Base-by-base conservation (phyloP, 2,113 vertebrate species). In the Emberiza fucata region DNA sequence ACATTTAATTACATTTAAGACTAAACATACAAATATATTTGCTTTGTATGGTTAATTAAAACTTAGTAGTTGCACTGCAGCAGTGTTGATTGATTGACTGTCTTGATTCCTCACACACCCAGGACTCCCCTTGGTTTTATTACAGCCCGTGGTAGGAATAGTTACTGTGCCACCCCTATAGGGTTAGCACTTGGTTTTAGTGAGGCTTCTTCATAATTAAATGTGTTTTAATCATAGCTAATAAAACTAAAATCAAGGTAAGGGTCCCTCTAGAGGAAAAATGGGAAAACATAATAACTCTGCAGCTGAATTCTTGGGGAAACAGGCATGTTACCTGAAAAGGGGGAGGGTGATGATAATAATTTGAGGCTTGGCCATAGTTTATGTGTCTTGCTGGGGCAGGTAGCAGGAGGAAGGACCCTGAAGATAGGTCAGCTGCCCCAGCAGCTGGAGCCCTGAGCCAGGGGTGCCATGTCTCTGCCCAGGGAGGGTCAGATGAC, bases 1-100 rank as follows among this genome's bases (percentile, higher is more conserved):
- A 95, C 91, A 80, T 92, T 98, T 97, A 96, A 97, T 97, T 98
- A 95, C 60, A 85, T 95, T 96, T 97, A 95, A 95, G 92, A 91
- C 91, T 84, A 92, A 91, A 72, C 44, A 86, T 54, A 92, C 47
- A 48, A 80, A 92, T 64, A 64, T 35, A 95, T 96, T 97, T 97
- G 90, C 91, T 97, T 96, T 94, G 86, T 91, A 88, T 75, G 64
- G 65, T 59, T 97, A 93, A 96, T 81, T 93, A 95, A 93, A 96
- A 90, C 65, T 83, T 87, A 82, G 82, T 69, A 85, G 88, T 85
- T 90, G 84, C 66, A 51, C 40, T 83, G 94, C 92, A 95, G 94
- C 2, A 21, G 72, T 93, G 59, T 39, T 61, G 59, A 28, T 61
- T 61, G 37, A 61, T 61, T 61, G 59, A 81, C 93, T 82, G 29